phyloP scores from a whole-genome alignment of 35 echinoderm and acorn worm species.

The Amphiura filiformis region DNA sequence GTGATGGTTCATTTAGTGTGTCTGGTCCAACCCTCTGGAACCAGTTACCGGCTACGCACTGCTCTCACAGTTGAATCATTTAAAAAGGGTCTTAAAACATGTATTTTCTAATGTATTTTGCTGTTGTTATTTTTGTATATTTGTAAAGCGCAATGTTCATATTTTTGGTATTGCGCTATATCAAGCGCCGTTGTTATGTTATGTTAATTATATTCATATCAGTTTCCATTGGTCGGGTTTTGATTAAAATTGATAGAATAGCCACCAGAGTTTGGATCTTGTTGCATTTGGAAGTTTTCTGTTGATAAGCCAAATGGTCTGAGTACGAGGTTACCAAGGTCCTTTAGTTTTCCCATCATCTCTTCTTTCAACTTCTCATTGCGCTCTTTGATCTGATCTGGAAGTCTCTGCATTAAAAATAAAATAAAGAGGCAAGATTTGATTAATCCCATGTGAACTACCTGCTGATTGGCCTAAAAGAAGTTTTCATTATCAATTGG shows the following conservation, averaged over 20 bases:
- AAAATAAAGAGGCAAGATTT: background rate
- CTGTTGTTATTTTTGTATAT: too few relatives aligned
- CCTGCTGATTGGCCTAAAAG: too few relatives aligned
- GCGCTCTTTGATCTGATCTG: constrained; percentile 82
- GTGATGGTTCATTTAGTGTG: too few relatives aligned
- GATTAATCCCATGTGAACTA: background rate
- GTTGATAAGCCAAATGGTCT: constrained; percentile 95
- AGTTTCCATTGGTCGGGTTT: constrained; percentile 30
- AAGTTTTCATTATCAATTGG: too few relatives aligned
- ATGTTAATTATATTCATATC: background rate
- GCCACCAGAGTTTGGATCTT: constrained; percentile 80
- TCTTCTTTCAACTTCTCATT: constrained; percentile 97
- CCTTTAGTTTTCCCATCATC: constrained; percentile 96
- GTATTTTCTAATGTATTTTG: too few relatives aligned
- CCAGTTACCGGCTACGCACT: too few relatives aligned
- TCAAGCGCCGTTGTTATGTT: too few relatives aligned
- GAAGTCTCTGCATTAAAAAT: constrained; percentile 73
- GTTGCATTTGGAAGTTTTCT: constrained; percentile 82
- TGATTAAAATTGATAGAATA: constrained; percentile 94
- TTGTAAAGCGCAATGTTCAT: too few relatives aligned
- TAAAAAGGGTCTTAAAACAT: too few relatives aligned
- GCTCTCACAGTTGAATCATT: too few relatives aligned
- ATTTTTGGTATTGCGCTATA: too few relatives aligned
- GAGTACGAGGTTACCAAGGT: constrained; percentile 86
- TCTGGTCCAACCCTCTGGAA: too few relatives aligned